A percentile compares a stretch with the other conserved stretches of the same genome.
Conservation (phyloP, 2,888 invertebrate genomes). For the Calliopum simillimum region DNA sequence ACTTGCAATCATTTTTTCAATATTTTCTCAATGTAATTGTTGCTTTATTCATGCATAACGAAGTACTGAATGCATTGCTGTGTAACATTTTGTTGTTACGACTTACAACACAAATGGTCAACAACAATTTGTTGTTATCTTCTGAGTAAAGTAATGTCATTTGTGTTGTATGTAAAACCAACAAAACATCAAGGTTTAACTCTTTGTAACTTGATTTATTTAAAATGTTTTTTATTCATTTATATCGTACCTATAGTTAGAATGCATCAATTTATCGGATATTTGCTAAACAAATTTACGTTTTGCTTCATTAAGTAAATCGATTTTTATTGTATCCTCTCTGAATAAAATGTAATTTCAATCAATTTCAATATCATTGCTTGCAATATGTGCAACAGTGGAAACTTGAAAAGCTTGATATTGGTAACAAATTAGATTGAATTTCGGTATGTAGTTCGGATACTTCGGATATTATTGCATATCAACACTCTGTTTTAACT, state of each 20-base stretch:
- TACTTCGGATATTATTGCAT: too few relatives aligned
- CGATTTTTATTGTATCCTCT: not conserved
- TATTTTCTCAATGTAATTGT: not conserved
- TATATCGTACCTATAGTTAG: not conserved
- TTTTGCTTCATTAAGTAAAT: slow-evolving; percentile 3
- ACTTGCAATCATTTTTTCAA: not conserved
- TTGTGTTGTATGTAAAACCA: not conserved
- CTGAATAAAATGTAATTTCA: not conserved
- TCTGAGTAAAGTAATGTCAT: not conserved
- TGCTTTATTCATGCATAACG: not conserved
- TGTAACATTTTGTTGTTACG: not conserved
- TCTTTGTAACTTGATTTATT: not conserved
- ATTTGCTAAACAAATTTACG: not conserved
- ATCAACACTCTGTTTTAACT: too few relatives aligned
- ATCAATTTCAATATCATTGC: not conserved
- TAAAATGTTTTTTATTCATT: not conserved
- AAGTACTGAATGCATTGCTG: not conserved
- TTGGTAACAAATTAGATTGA: too few relatives aligned
- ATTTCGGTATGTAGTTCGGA: too few relatives aligned
- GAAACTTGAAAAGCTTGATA: too few relatives aligned
- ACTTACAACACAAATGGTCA: not conserved
- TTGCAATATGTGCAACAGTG: too few relatives aligned
- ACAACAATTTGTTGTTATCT: not conserved
- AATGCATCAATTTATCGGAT: not conserved
- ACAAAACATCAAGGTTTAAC: not conserved